These are phyloP conservation scores for Rostratula benghalensis DNA, from an alignment of 2,113 vertebrate genomes.

Conservation along the genomic window DNA sequence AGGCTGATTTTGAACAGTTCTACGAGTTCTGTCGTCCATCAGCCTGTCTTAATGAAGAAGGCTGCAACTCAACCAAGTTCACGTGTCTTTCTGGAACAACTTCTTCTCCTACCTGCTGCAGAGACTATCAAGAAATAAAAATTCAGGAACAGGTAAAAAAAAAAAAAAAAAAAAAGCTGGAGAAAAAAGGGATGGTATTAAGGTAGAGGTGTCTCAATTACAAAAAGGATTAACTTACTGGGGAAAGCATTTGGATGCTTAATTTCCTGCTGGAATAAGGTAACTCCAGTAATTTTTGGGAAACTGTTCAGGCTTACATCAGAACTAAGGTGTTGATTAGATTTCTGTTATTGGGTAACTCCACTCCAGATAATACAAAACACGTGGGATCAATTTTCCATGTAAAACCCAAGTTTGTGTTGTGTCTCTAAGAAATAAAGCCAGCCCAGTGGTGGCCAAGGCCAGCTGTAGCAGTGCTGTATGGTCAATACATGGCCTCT, in stretches of 20 bases:
- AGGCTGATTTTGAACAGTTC: constrained; percentile 90
- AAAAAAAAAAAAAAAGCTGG: background rate
- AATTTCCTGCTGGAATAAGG: background rate
- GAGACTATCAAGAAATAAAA: constrained; percentile 97
- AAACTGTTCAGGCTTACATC: background rate
- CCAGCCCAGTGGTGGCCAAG: background rate
- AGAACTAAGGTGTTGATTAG: background rate
- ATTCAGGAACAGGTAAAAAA: constrained; percentile 92
- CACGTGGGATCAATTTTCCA: fast-evolving
- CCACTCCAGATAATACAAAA: background rate
- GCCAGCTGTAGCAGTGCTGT: background rate
- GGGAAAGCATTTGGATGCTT: background rate
- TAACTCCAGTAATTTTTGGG: background rate
- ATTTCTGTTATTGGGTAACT: background rate
- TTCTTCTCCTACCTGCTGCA: constrained; percentile 81
- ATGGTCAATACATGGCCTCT: background rate
- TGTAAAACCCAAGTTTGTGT: fast-evolving
- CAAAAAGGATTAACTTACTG: background rate
- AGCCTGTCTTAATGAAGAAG: constrained; percentile 81
- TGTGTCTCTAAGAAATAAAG: background rate
- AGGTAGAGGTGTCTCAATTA: background rate
- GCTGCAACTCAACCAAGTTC: constrained; percentile 88
- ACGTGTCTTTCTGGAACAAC: constrained; percentile 82
- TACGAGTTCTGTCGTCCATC: constrained; percentile 80
- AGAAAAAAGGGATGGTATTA: background rate